Base-by-base conservation (phyloP, 2,797 vertebrate genomes). In the Acanthornis magna region DNA sequence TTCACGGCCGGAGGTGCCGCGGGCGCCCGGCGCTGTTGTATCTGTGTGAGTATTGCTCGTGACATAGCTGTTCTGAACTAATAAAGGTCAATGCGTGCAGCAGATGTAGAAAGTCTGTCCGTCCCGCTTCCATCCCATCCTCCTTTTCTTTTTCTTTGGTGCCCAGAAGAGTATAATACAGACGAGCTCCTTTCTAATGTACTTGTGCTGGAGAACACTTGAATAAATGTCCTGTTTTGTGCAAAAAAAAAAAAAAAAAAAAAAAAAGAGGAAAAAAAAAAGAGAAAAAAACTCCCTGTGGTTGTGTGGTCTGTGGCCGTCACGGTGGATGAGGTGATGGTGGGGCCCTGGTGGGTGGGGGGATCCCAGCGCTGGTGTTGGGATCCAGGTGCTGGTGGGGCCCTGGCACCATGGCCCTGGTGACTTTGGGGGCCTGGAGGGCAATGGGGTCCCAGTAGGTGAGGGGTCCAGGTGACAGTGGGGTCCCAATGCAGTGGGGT, bases 171-270 rank as follows among this genome's bases (percentile, higher is more conserved):
- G 42, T 97, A 97, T 92, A 97, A 97, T 94, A 91, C 98, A 98
- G 98, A 98, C 98, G 98, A 98, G 98, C 98, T 99, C 98, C 98
- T 98, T 98, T 98, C 98, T 98, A 98, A 98, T 99, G 99, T 99
- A 99, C 98, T 99, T 99, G 99, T 99, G 99, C 99, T 99, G 99
- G 99, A 99, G 98, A 99, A 99, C 99, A 99, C 99, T 99, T 99
- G 99, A 99, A 99, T 99, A 99, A 99, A 99, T 99, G 98, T 99
- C 98, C 98, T 99, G 98, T 99, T 99, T 99, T 99, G 98, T 99
- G 99, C 98, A 98, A 98, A 99, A 98, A 96, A 95, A 97, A 97
- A 97, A 96, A 82, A 18, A 3, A 54, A 47, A 92, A 73, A 93
- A 92, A 61, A 57, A 27, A 2, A 5, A 4, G 11, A 65, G 32